These are phyloP conservation scores for Apantesis nais DNA, from an alignment of 2,888 invertebrate species.

Conservation along the genomic window DNA sequence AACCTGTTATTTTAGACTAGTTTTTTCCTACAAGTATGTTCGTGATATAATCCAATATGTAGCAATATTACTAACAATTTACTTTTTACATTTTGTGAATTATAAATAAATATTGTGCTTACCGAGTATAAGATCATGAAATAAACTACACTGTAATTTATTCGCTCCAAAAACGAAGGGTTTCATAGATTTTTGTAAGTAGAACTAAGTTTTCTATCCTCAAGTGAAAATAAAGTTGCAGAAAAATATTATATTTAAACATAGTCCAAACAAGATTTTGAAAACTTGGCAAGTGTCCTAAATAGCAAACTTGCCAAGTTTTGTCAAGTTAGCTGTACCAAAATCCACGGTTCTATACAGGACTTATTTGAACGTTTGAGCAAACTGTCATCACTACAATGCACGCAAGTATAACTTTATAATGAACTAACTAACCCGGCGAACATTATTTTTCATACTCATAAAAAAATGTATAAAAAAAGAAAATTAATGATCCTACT, in stretches of 20 bases:
- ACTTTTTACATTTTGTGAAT: background rate
- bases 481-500: no score
- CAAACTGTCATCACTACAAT: constrained; percentile 26
- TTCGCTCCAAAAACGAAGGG: background rate
- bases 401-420: constrained; percentile 10
- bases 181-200: background rate
- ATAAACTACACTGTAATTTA: background rate
- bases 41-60: no score
- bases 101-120: background rate
- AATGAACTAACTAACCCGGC: no score
- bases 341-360: constrained; percentile 15
- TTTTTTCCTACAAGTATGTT: background rate
- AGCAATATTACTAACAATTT: background rate
- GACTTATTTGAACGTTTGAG: constrained; percentile 20
- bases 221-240: background rate
- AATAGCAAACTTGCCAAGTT: no score
- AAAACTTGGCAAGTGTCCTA: constrained; percentile 27
- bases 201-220: background rate
- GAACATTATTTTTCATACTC: no score
- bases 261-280: constrained; percentile 20
- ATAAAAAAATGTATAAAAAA: no score
- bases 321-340: constrained; percentile 2
- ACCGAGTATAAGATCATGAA: background rate
- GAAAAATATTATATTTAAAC: background rate
- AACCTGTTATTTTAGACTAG: background rate